These are phyloP conservation scores for Campoletis sonorensis DNA, from an alignment of 1,140 invertebrate species.

Conservation along the genomic window DNA sequence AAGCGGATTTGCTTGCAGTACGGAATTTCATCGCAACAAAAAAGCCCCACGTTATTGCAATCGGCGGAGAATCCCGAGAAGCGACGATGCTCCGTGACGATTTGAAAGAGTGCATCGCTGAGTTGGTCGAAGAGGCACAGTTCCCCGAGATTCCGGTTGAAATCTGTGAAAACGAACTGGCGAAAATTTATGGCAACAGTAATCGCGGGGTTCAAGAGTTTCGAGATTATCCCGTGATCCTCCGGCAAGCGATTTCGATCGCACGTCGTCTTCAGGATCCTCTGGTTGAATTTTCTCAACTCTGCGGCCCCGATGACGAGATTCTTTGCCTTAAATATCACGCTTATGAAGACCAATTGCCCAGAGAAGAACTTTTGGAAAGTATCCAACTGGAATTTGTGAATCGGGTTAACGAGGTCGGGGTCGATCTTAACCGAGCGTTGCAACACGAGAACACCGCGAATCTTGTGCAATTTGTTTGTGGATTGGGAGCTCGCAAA, in stretches of 20 bases:
- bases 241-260: slow-evolving; percentile 94
- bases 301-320: slow-evolving; percentile 97
- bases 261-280: slow-evolving; percentile 96
- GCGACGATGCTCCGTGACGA: slow-evolving; percentile 91
- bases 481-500: slow-evolving; percentile 97
- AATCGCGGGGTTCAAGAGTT: slow-evolving; percentile 93
- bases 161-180: slow-evolving; percentile 94
- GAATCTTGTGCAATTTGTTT: slow-evolving; percentile 97
- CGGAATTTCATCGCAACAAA: slow-evolving; percentile 92
- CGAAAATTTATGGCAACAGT: slow-evolving; percentile 93
- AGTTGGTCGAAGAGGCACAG: slow-evolving; percentile 89
- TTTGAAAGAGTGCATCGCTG: slow-evolving; percentile 85
- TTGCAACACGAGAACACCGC: slow-evolving; percentile 91
- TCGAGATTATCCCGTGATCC: slow-evolving; percentile 91
- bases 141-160: slow-evolving; percentile 93
- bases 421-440: slow-evolving; percentile 97
- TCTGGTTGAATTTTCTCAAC: slow-evolving; percentile 95
- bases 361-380: slow-evolving; percentile 92
- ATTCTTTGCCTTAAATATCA: slow-evolving; percentile 94
- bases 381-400: slow-evolving; percentile 95
- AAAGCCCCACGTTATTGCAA: slow-evolving; percentile 95
- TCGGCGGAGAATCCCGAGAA: slow-evolving; percentile 94
- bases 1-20: slow-evolving; percentile 88
- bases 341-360: slow-evolving; percentile 84
- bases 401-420: slow-evolving; percentile 96